Evolutionary conservation across 2,797 vertebrate species (phyloP).

Genomic region (Garrulus glandarius): DNA sequence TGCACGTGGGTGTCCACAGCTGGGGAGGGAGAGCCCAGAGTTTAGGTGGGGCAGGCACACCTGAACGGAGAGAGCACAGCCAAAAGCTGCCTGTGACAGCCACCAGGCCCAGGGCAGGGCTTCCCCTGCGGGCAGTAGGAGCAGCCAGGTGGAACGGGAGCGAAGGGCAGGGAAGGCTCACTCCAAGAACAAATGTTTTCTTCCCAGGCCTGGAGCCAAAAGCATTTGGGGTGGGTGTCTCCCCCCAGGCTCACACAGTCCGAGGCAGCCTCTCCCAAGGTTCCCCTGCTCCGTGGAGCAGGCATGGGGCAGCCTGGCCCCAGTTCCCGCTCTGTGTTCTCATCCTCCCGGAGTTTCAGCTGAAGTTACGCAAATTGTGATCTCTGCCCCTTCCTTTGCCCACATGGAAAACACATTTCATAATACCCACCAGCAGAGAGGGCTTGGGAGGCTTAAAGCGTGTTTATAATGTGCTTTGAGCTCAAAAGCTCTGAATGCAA

Average conservation of each 20-base stretch:
- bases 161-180: neutral
- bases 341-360: too few species aligned
- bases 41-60: neutral
- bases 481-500: constrained; percentile 48
- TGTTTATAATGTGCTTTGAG: constrained; percentile 59
- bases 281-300: neutral
- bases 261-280: neutral
- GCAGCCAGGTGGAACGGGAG: neutral
- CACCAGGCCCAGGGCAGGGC: neutral
- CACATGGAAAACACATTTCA: constrained; percentile 47
- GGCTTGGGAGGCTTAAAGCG: constrained; percentile 20
- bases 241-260: neutral
- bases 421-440: constrained; percentile 34
- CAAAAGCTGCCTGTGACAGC: neutral
- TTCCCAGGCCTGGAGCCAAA: neutral
- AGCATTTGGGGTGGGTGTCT: neutral
- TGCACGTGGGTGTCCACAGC: constrained; percentile 97
- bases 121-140: neutral
- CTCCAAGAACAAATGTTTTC: neutral
- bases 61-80: neutral
- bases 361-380: constrained; percentile 5
- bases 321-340: neutral
- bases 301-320: neutral
- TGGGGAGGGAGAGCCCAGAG: constrained; percentile 55
- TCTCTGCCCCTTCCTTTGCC: constrained; percentile 32